Evolutionary conservation across 2,797 vertebrate genomes (phyloP).

Genomic region (Anguilla anguilla): DNA sequence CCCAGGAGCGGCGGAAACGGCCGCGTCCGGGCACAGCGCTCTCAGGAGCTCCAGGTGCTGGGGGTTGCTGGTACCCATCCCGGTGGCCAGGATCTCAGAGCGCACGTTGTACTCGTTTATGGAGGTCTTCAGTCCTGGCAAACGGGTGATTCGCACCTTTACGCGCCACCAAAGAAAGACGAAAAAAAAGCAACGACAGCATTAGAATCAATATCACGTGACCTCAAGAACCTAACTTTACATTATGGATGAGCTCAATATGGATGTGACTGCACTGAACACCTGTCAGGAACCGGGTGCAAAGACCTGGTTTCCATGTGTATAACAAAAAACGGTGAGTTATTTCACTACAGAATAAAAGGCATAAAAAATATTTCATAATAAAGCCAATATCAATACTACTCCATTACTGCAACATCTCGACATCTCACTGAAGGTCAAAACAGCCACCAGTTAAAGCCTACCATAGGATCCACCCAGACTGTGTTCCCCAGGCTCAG

Average conservation of each 20-base stretch:
- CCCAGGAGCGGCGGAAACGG: too few species aligned
- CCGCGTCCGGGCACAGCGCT: conserved; percentile 46
- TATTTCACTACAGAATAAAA: neutral
- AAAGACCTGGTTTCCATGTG: neutral
- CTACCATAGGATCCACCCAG: conserved; percentile 91
- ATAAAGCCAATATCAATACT: neutral
- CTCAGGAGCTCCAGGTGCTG: conserved; percentile 66
- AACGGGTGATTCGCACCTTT: conserved; percentile 65
- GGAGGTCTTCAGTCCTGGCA: conserved; percentile 64
- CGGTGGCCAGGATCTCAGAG: conserved; percentile 66
- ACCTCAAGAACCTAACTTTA: neutral
- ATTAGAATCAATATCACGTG: neutral
- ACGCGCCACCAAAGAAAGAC: neutral
- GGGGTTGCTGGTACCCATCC: conserved; percentile 66
- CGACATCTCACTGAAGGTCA: neutral
- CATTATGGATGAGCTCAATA: neutral
- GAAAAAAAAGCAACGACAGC: neutral
- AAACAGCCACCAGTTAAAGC: conserved; percentile 37
- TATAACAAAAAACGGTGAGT: neutral
- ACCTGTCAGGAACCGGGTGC: neutral
- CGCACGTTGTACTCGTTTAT: conserved; percentile 72
- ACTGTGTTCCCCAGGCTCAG: conserved; percentile 80
- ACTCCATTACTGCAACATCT: neutral
- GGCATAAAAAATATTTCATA: neutral
- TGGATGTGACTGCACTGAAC: neutral